Evolutionary conservation across 2,113 vertebrate genomes (phyloP).

Genomic region (Peromyscus leucopus): DNA sequence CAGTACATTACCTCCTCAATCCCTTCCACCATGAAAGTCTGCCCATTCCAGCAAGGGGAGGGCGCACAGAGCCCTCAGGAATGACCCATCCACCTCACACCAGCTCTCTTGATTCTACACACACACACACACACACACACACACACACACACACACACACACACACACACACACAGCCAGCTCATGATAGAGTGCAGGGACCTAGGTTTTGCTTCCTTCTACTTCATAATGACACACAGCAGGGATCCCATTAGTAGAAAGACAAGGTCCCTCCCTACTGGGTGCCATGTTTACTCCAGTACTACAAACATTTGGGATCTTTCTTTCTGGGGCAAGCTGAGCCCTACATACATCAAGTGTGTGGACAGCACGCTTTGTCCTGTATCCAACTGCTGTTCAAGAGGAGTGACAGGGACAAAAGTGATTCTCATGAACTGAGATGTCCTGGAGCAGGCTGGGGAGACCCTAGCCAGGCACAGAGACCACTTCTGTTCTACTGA

Average conservation of each 20-base stretch:
- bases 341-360: background rate
- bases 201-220: background rate
- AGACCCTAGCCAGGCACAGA: background rate
- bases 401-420: background rate
- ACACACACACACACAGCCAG: too few relatives aligned
- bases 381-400: background rate
- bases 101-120: background rate
- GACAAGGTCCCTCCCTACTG: background rate
- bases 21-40: background rate
- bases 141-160: too few relatives aligned
- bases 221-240: background rate
- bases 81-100: too few relatives aligned
- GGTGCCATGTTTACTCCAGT: background rate
- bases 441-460: too few relatives aligned
- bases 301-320: background rate
- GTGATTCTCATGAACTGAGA: background rate
- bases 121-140: too few relatives aligned
- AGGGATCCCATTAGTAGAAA: background rate
- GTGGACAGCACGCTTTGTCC: background rate
- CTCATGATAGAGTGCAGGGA: background rate
- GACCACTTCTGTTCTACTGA: too few relatives aligned
- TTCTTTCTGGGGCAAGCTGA: background rate
- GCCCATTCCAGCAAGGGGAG: background rate
- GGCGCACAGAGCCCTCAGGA: background rate
- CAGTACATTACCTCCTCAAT: background rate